Conservation (phyloP, 2,113 vertebrate species). For the Donacobius atricapilla region DNA sequence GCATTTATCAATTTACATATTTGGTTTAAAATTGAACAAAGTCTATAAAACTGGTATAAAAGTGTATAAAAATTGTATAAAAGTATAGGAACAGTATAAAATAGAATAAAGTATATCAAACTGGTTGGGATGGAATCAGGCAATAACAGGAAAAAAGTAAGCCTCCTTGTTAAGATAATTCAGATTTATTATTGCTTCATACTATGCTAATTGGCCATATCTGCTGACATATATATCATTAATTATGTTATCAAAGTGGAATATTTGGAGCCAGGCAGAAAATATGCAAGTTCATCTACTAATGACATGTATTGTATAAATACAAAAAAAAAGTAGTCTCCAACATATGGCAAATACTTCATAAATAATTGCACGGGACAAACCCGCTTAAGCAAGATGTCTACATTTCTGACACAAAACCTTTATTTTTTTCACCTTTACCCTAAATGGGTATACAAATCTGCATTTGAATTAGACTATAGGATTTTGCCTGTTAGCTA, state of each 20-base stretch:
- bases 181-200: slow-evolving; percentile 4
- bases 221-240: neutral
- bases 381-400: neutral
- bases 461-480: neutral
- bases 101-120: neutral
- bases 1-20: neutral
- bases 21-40: neutral
- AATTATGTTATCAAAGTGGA: slow-evolving; percentile 30
- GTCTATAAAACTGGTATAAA: neutral
- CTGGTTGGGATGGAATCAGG: neutral
- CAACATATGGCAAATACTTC: neutral
- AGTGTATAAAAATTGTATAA: neutral
- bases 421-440: neutral
- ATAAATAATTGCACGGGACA: neutral
- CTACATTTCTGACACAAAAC: neutral
- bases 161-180: neutral
- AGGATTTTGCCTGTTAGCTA: neutral
- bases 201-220: neutral
- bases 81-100: neutral
- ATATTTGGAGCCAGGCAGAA: neutral
- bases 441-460: neutral
- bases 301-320: neutral
- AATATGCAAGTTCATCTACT: slow-evolving; percentile 6
- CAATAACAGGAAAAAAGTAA: neutral
- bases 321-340: neutral